Conservation (phyloP, 1,140 invertebrate species). For the Drosophila navojoa region DNA sequence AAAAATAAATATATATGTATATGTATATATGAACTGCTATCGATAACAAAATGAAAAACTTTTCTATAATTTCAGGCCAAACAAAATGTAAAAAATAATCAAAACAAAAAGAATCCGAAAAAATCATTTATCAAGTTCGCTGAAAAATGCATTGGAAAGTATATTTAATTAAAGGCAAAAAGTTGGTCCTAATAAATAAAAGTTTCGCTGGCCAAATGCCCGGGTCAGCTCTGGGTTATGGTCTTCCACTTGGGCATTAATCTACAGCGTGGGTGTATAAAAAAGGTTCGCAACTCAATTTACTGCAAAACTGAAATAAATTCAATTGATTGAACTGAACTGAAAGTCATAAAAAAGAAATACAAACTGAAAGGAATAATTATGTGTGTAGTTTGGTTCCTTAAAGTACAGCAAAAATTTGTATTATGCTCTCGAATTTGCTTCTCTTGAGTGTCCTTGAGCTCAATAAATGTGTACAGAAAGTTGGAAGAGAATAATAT, state of each 20-base stretch:
- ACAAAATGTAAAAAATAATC: conserved; percentile 25
- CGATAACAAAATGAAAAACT: conserved; percentile 52
- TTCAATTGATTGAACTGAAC: conserved; percentile 56
- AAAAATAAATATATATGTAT: too few relatives aligned
- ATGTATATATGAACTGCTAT: conserved; percentile 44
- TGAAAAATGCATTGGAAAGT: conserved; percentile 57
- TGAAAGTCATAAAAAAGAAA: conserved; percentile 2
- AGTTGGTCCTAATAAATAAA: conserved; percentile 76
- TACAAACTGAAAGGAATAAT: conserved; percentile 1
- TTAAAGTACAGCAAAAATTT: conserved; percentile 40
- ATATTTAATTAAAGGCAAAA: conserved; percentile 75
- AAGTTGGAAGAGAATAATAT: background rate
- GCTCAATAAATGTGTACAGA: too few relatives aligned
- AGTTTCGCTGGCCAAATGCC: conserved; percentile 24
- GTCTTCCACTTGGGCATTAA: conserved; percentile 14
- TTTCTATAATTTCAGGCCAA: conserved; percentile 36
- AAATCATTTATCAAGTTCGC: conserved; percentile 71
- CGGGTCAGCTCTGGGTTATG: conserved; percentile 10
- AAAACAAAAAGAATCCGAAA: conserved; percentile 18
- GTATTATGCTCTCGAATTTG: background rate
- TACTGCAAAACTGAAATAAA: conserved; percentile 63
- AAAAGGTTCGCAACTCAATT: conserved; percentile 65
- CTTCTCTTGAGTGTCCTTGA: background rate
- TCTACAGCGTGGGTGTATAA: conserved; percentile 16
- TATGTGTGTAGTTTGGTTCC: background rate